A percentile compares a stretch with the other conserved stretches of the same genome.
Conservation (phyloP, 2,113 vertebrate genomes). For the Ictalurus furcatus region DNA sequence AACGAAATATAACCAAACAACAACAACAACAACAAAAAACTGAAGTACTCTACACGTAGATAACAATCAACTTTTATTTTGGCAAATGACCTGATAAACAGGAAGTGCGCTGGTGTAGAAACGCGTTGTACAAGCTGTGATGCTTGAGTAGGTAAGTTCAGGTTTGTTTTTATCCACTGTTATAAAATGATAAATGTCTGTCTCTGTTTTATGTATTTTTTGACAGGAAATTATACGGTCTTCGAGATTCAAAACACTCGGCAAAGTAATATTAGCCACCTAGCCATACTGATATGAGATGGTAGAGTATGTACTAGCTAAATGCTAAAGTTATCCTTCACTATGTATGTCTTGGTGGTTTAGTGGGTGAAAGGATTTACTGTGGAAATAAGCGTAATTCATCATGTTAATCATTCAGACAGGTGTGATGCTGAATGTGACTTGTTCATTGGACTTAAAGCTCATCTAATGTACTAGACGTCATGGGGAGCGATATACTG, state of each 20-base stretch:
- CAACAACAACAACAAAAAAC: no score
- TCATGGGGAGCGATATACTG: background rate
- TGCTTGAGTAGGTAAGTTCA: background rate
- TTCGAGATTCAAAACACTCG: background rate
- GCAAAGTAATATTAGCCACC: background rate
- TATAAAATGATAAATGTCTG: background rate
- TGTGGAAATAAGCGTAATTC: background rate
- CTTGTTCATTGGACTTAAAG: background rate
- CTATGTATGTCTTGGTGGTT: background rate
- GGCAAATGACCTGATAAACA: background rate
- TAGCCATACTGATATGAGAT: background rate
- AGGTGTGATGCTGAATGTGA: background rate
- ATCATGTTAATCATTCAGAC: background rate
- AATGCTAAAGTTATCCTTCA: background rate
- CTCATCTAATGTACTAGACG: background rate
- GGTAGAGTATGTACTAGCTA: background rate
- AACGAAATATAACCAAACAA: no score
- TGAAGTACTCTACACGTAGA: background rate
- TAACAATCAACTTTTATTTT: conserved; percentile 14
- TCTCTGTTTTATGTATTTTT: no score
- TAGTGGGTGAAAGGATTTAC: background rate
- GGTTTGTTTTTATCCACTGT: background rate
- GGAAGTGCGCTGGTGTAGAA: background rate
- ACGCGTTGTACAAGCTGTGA: background rate
- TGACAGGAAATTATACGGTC: background rate